Percentiles rank a stretch among this genome's conserved stretches.
These are phyloP conservation scores for Castor canadensis DNA, from an alignment of 2,113 vertebrate species.

Conservation along the genomic window DNA sequence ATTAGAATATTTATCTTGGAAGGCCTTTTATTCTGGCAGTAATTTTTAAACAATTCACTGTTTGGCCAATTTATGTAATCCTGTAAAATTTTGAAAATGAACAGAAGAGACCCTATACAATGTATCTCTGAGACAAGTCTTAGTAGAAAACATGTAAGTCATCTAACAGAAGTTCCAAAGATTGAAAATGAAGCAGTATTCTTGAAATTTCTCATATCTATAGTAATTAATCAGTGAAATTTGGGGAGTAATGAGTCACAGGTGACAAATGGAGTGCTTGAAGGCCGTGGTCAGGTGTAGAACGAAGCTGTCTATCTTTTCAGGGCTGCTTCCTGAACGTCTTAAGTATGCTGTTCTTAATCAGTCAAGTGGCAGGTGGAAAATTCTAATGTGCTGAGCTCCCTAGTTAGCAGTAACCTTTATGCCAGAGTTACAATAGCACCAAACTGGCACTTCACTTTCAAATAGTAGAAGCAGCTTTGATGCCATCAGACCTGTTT, in stretches of 20 bases:
- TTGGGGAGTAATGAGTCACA: not conserved
- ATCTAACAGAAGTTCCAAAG: not conserved
- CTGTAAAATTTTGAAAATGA: constrained; percentile 34
- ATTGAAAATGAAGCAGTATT: not conserved
- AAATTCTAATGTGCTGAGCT: constrained; percentile 13
- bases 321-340: not conserved
- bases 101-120: not conserved
- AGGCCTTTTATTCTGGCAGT: constrained; percentile 54
- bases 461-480: constrained; percentile 27
- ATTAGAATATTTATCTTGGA: constrained; percentile 74
- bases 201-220: not conserved
- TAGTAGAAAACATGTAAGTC: constrained; percentile 8
- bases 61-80: constrained; percentile 39
- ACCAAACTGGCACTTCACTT: constrained; percentile 15
- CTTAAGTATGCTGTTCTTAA: not conserved
- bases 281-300: not conserved
- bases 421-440: not conserved
- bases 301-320: not conserved
- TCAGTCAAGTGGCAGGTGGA: constrained; percentile 8
- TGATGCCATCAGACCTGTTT: not conserved
- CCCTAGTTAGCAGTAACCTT: constrained; percentile 45
- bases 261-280: not conserved
- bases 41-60: constrained; percentile 65
- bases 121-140: not conserved
- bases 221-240: not conserved